A percentile compares a stretch with the other conserved stretches of the same genome.
Evolutionary conservation across 2,888 invertebrate genomes (phyloP).

Genomic region (Drosophila monieri): DNA sequence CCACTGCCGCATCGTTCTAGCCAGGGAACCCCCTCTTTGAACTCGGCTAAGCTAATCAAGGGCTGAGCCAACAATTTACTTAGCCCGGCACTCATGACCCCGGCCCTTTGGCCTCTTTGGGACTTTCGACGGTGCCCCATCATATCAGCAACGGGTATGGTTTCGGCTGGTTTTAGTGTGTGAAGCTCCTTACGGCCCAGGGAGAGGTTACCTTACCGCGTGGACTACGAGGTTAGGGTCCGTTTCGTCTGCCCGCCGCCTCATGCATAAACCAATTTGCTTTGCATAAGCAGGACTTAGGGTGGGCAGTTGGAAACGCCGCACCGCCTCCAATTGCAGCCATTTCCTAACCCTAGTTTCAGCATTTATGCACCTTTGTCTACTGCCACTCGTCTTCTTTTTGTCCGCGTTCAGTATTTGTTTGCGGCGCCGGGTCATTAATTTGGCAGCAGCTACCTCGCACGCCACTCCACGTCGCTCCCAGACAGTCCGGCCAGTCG

Average conservation of each 20-base stretch:
- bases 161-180: constrained; percentile 44
- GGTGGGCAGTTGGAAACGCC: constrained; percentile 11
- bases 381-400: constrained; percentile 58
- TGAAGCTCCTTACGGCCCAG: constrained; percentile 51
- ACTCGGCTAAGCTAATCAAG: constrained; percentile 71
- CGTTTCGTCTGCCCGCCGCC: constrained; percentile 47
- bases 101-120: constrained; percentile 4
- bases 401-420: constrained; percentile 26
- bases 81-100: constrained; percentile 51
- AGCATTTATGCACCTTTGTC: constrained; percentile 77
- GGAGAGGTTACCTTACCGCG: not conserved
- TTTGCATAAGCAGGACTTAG: constrained; percentile 61
- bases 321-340: constrained; percentile 58
- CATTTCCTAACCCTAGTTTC: constrained; percentile 64
- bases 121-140: constrained; percentile 40
- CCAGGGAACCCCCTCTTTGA: constrained; percentile 22
- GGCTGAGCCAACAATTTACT: constrained; percentile 76
- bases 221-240: constrained; percentile 17
- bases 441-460: constrained; percentile 61
- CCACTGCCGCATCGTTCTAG: not conserved
- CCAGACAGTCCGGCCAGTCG: constrained; percentile 51
- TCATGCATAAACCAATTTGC: constrained; percentile 78
- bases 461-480: constrained; percentile 16
- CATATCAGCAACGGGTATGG: constrained; percentile 49
- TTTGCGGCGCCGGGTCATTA: constrained; percentile 75